Evolutionary conservation across 2,888 invertebrate species (phyloP), one percentile per base, ranked within the genome.

Genomic region (Ornithoptera alexandrae): DNA sequence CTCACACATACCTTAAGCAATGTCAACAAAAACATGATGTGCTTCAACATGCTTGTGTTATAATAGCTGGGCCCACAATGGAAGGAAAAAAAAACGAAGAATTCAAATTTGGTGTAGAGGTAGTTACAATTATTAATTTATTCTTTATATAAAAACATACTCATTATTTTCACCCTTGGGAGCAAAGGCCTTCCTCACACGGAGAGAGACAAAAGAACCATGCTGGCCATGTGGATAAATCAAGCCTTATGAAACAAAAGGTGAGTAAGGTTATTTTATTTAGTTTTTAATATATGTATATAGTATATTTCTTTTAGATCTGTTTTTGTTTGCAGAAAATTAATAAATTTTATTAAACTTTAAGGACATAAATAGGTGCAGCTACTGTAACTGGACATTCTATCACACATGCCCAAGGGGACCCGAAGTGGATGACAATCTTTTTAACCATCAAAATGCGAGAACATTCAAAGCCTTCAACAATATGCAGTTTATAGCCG

Each of bases 391-490:
- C 0, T 91, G 91, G 91, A 81, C 87, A 7, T 92, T 86, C 76
- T 84, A 88, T 72, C 92, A 92, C 79, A 88, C 87, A 0, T 86
- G 85, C 60, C 91, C 91, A 0, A 73, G 87, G 50, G 92, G 91
- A 0, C 57, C 73, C 0, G 91, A 92, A 72, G 85, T 88, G 0
- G 79, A 81, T 0, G 85, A 91, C 10, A 36, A 75, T 0, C 71
- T 91, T 0, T 90, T 91, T 70, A 76, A 80, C 58, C 83, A 87
- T 61, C 15, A 20, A 20, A 84, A 84, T 2, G 71, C 91, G 0
- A 80, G 82, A 71, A 90, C 90, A 0, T 88, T 87, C 71, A 72
- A 71, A 0, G 84, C 84, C 0, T 88, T 86, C 72, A 78, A 85
- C 57, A 92, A 92, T 61, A 84, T 89, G 80, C 90, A 88, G 2